Base-by-base conservation (phyloP, 2,888 invertebrate species). In the Masnerella sp. region DNA sequence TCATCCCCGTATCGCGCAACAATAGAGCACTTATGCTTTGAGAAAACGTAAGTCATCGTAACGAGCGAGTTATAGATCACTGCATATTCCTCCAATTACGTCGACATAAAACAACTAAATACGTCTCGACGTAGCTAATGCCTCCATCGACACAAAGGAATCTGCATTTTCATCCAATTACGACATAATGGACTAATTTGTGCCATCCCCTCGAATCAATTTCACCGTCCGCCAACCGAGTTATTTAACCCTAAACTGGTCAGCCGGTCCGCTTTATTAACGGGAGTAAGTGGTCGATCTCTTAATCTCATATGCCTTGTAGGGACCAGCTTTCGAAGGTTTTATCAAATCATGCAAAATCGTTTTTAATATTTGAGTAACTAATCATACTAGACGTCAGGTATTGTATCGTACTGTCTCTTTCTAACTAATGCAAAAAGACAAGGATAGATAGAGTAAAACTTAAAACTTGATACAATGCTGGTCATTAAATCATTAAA, bases 111-210 rank as follows among this genome's bases (percentile, higher is more conserved):
- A 83, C 83, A 83, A 84, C 83, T 83, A 81, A 79, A 82, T 76
- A 77, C 69, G 47, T 40, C 38, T 43, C 54, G 54, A 36, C 49
- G 62, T 49, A 36, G 59, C 74, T 70, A 70, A 75, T 76, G 76
- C 74, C 36, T 34, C 65, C 43, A 59, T 54, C 51, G 36, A 36
- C 42, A 82, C 81, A 82, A 81, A 81, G 74, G 72, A 80, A 82
- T 83, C 74, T 82, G 83, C 83, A 80, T 80, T 80, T 82, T 83
- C 83, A 84, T 83, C 82, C 81, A 82, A 83, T 83, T 82, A 77
- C 69, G 69, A 71, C 69, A 71, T 73, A 77, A 79, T 76, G 75
- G 61, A 36, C 65, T 65, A 72, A 72, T 72, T 72, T 58, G 54
- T 38, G 54, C 40, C 45, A 32, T 47, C 49, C 65, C 5, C 18